A percentile compares a stretch with the other conserved stretches of the same genome.
Conservation (phyloP, 2,888 invertebrate genomes). For the Cantharis flavilabris region DNA sequence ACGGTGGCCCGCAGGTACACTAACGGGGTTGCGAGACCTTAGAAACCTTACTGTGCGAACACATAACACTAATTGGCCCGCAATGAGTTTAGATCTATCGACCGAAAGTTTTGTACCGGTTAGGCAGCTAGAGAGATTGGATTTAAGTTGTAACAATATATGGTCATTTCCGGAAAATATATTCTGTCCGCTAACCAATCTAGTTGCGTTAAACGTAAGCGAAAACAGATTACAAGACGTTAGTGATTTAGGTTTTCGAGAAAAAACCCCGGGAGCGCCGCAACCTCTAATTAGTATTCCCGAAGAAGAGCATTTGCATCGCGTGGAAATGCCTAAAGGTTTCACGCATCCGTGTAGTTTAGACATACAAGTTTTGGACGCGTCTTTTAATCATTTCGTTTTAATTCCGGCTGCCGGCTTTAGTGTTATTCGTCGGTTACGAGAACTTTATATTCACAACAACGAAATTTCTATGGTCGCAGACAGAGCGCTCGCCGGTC, state of each 20-base stretch:
- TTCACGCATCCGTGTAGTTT: conserved; percentile 66
- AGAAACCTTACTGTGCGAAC: conserved; percentile 84
- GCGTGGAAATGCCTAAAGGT: conserved; percentile 45
- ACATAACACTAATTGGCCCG: conserved; percentile 83
- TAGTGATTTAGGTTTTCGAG: conserved; percentile 82
- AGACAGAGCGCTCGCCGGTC: conserved; percentile 79
- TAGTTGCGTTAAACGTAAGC: conserved; percentile 82
- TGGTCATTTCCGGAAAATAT: conserved; percentile 86
- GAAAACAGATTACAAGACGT: conserved; percentile 88
- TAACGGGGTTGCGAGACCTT: conserved; percentile 79
- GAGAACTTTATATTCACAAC: conserved; percentile 80
- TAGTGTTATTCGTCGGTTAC: conserved; percentile 75
- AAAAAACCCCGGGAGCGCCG: conserved; percentile 64
- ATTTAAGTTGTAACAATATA: conserved; percentile 86
- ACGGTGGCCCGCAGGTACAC: conserved; percentile 78
- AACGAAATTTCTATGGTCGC: conserved; percentile 89
- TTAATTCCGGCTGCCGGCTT: conserved; percentile 83
- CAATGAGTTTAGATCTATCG: conserved; percentile 82
- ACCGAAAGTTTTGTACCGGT: conserved; percentile 77
- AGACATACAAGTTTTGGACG: conserved; percentile 82
- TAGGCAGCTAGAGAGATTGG: conserved; percentile 79
- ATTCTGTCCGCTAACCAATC: conserved; percentile 80
- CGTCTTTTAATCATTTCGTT: conserved; percentile 84
- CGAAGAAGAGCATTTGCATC: conserved; percentile 58
- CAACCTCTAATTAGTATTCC: conserved; percentile 69